phyloP scores from a whole-genome alignment of 2,797 vertebrate species.

The Cynodonichthys magdalenae region DNA sequence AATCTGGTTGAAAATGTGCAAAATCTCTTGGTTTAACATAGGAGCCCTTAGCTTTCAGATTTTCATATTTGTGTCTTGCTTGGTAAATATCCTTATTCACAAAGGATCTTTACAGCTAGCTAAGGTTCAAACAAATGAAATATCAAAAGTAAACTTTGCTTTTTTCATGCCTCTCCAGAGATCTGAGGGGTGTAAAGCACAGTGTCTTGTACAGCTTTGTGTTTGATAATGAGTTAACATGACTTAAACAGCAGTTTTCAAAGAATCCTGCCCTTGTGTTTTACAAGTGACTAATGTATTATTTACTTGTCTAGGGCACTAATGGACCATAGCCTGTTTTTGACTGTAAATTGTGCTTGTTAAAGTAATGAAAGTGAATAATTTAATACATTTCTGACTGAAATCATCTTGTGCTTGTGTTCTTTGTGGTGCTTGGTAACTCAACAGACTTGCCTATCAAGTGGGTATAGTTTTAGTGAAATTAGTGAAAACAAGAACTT shows the following conservation, averaged over 20 bases:
- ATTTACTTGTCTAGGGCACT: constrained; percentile 81
- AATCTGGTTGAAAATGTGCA: constrained; percentile 59
- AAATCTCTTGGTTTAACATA: constrained; percentile 41
- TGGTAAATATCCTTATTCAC: neutral
- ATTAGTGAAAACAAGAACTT: neutral
- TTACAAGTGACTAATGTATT: constrained; percentile 77
- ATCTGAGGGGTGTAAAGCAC: constrained; percentile 46
- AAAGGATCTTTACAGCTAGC: constrained; percentile 42
- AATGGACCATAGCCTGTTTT: constrained; percentile 85
- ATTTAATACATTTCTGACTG: constrained; percentile 86
- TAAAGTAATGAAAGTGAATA: constrained; percentile 85
- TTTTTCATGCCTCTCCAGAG: constrained; percentile 54
- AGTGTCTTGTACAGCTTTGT: constrained; percentile 64
- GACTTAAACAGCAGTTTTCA: constrained; percentile 60
- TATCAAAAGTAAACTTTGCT: constrained; percentile 25
- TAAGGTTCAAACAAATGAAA: constrained; percentile 15
- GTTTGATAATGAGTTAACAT: constrained; percentile 60
- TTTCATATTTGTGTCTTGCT: constrained; percentile 23
- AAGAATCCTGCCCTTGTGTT: constrained; percentile 66
- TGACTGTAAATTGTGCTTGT: constrained; percentile 85
- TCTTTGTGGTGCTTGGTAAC: constrained; percentile 27
- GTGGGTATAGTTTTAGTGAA: neutral
- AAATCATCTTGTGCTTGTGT: constrained; percentile 49
- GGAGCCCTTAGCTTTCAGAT: constrained; percentile 34
- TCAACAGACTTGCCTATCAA: neutral